A percentile compares a stretch with the other conserved stretches of the same genome.
Conservation (phyloP, 2,113 vertebrate species). For the Planiliza haematocheilus region DNA sequence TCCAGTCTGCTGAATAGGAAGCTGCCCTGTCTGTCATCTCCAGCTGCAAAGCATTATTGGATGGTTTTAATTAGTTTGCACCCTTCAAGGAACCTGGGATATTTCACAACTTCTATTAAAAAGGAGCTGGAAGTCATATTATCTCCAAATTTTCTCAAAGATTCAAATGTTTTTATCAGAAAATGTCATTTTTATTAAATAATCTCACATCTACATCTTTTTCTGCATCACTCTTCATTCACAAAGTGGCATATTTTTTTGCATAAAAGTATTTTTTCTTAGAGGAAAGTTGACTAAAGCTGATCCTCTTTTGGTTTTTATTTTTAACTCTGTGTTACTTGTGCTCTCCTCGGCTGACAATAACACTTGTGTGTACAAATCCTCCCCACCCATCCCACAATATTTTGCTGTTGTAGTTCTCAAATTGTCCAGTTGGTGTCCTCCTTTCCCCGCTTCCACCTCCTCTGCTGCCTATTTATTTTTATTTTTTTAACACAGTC, state of each 20-base stretch:
- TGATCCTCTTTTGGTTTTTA: not conserved
- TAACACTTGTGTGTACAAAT: conserved; percentile 14
- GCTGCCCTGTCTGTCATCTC: not conserved
- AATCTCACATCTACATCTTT: not conserved
- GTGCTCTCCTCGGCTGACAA: not conserved
- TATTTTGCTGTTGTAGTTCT: conserved; percentile 79
- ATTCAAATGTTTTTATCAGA: not conserved
- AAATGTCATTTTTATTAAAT: not conserved
- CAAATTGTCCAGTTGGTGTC: conserved; percentile 84
- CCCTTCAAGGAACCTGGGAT: not conserved
- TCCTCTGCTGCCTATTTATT: not conserved
- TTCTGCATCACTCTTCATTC: not conserved
- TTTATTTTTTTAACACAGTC: conserved; percentile 4
- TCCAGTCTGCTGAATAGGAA: not conserved
- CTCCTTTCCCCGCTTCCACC: conserved; percentile 61
- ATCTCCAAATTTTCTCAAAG: not conserved
- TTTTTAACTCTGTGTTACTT: not conserved
- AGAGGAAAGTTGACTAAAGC: too few relatives aligned
- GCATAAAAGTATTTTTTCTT: too few relatives aligned
- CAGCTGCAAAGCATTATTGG: conserved; percentile 6
- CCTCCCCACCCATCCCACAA: conserved; percentile 2
- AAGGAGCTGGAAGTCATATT: conserved; percentile 9
- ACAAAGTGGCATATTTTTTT: too few relatives aligned
- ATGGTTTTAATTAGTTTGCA: conserved; percentile 14
- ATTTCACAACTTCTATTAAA: not conserved